A percentile compares a stretch with the other conserved stretches of the same genome.
phyloP scores from a whole-genome alignment of 2,113 vertebrate species.

The Diadophis punctatus region DNA sequence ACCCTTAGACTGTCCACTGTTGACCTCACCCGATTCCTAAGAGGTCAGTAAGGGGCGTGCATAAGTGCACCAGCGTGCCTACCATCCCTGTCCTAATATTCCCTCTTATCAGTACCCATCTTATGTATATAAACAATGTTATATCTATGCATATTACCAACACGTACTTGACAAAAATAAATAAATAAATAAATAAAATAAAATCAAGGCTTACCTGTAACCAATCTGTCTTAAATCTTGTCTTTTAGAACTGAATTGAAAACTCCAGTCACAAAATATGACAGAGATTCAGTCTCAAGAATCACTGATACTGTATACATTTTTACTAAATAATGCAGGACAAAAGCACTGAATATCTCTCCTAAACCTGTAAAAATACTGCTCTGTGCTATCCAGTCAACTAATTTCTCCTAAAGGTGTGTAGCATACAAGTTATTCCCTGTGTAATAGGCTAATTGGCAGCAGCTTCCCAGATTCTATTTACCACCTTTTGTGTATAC shows the following conservation, averaged over 20 bases:
- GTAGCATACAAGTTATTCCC: not conserved
- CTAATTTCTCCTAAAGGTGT: not conserved
- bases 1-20: too few relatives aligned
- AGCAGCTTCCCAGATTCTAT: not conserved
- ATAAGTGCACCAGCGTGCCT: too few relatives aligned
- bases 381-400: not conserved
- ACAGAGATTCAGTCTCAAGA: not conserved
- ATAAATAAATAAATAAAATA: too few relatives aligned
- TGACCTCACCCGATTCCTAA: too few relatives aligned
- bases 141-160: too few relatives aligned
- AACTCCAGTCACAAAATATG: not conserved
- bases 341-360: not conserved
- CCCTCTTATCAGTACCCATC: too few relatives aligned
- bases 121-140: too few relatives aligned
- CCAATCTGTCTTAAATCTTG: not conserved
- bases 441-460: not conserved
- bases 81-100: too few relatives aligned
- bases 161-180: too few relatives aligned
- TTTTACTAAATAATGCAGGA: not conserved
- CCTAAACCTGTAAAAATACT: not conserved
- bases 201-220: not conserved
- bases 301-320: not conserved
- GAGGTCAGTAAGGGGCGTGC: too few relatives aligned
- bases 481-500: not conserved
- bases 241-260: not conserved